Evolutionary conservation across 2,797 vertebrate genomes (phyloP).

Genomic region (Pantherophis alleghaniensis): DNA sequence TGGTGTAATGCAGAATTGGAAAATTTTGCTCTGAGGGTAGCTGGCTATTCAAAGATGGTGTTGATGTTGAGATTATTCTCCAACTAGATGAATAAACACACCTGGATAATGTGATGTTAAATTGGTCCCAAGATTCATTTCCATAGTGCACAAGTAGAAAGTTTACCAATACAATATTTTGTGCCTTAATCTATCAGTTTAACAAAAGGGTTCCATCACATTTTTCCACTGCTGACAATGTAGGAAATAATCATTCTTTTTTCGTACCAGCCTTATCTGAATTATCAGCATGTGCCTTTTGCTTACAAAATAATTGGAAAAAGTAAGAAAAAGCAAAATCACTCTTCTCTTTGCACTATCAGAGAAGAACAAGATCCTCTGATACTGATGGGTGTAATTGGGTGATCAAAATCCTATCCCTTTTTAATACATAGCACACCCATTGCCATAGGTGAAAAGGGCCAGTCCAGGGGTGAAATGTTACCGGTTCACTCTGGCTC

Average conservation of each 20-base stretch:
- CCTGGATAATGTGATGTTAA: slow-evolving; percentile 37
- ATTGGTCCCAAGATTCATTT: slow-evolving; percentile 50
- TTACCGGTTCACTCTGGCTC: no score
- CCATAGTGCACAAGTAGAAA: slow-evolving; percentile 36
- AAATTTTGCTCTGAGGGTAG: neutral
- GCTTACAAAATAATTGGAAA: neutral
- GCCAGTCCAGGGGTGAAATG: neutral
- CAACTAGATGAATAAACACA: slow-evolving; percentile 43
- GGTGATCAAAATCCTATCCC: neutral
- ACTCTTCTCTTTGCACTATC: neutral
- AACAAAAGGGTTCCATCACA: slow-evolving; percentile 25
- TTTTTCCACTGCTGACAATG: slow-evolving; percentile 33
- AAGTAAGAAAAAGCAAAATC: rapidly evolving
- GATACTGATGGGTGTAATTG: neutral
- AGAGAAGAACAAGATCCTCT: rapidly evolving
- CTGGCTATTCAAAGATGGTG: neutral
- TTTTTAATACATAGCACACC: neutral
- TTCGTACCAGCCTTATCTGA: slow-evolving; percentile 27
- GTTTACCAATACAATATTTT: neutral
- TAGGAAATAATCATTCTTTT: slow-evolving; percentile 28
- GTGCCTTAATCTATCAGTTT: slow-evolving; percentile 38
- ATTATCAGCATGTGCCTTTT: neutral
- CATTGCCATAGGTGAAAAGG: neutral
- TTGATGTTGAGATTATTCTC: slow-evolving; percentile 32
- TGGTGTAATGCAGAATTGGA: neutral